Evolutionary conservation across 2,888 invertebrate species (phyloP), one percentile per base, ranked within the genome.

Genomic region (Melanophora roralis): DNA sequence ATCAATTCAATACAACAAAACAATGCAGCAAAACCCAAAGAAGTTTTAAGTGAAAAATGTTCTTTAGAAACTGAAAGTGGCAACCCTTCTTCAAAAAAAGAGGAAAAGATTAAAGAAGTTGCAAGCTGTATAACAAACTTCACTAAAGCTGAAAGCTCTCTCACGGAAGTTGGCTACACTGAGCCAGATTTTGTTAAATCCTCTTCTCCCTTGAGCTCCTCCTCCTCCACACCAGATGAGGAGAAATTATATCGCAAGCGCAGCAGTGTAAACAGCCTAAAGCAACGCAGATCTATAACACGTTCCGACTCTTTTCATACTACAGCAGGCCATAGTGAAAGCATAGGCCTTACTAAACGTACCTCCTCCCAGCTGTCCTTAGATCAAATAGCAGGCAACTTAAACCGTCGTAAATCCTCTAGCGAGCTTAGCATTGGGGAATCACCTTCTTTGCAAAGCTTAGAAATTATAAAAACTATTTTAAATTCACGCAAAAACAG

Each of bases 401-500:
- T 86, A 36, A 85, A 84, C 34, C 84, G 85, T 23, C 83, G 89
- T 8, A 87, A 88, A 67, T 90, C 90, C 1, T 88, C 89, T 16
- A 89, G 89, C 73, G 90, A 90, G 79, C 80, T 90, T 9, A 89
- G 89, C 82, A 90, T 90, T 73, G 88, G 86, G 0, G 90, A 90
- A 65, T 88, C 89, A 1, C 90, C 90, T 0, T 89, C 89, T 1
- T 83, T 90, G 14, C 90, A 90, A 76, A 90, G 90, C 65, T 83
- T 89, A 16, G 88, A 89, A 81, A 85, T 90, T 2, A 89, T 90
- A 78, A 90, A 90, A 82, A 88, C 86, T 2, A 90, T 90, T 53
- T 64, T 90, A 47, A 89, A 86, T 62, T 89, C 89, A 6, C 85
- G 89, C 16, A 89, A 89, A 82, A 88, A 88, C 67, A 89, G 89